These are phyloP conservation scores for Oophaga pumilio DNA, from an alignment of 2,113 vertebrate genomes.

Conservation along the genomic window DNA sequence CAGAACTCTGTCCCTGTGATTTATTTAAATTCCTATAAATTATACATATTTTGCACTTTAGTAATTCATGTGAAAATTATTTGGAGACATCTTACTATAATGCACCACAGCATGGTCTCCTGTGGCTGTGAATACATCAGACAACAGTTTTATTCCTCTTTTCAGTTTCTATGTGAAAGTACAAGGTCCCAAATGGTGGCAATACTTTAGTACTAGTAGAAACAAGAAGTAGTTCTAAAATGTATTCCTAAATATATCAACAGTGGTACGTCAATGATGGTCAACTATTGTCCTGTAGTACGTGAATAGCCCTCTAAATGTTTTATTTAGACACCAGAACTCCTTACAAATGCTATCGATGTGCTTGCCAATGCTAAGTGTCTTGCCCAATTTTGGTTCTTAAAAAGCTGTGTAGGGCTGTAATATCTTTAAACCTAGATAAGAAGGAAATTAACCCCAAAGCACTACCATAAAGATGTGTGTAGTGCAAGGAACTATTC, in stretches of 20 bases:
- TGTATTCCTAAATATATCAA: neutral
- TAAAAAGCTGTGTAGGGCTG: too few relatives aligned
- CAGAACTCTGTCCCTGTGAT: constrained; percentile 68
- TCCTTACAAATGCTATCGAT: too few relatives aligned
- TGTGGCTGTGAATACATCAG: constrained; percentile 65
- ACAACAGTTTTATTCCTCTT: constrained; percentile 58
- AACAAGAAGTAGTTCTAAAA: neutral
- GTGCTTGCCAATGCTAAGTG: too few relatives aligned
- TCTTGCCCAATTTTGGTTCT: too few relatives aligned
- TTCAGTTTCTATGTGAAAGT: constrained; percentile 56
- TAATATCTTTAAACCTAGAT: too few relatives aligned
- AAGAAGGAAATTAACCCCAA: too few relatives aligned
- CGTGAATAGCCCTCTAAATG: too few relatives aligned
- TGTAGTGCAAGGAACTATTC: too few relatives aligned
- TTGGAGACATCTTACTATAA: constrained; percentile 73
- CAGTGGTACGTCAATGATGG: too few relatives aligned
- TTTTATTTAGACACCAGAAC: too few relatives aligned
- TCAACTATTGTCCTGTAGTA: too few relatives aligned
- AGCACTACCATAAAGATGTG: too few relatives aligned
- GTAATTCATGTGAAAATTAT: constrained; percentile 83
- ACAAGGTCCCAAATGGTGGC: neutral
- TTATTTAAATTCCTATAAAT: constrained; percentile 84
- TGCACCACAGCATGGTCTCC: constrained; percentile 62
- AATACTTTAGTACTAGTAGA: neutral
- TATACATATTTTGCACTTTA: constrained; percentile 80